These are phyloP conservation scores for Leuciscus idus DNA, from an alignment of 2,113 vertebrate species.

Conservation along the genomic window DNA sequence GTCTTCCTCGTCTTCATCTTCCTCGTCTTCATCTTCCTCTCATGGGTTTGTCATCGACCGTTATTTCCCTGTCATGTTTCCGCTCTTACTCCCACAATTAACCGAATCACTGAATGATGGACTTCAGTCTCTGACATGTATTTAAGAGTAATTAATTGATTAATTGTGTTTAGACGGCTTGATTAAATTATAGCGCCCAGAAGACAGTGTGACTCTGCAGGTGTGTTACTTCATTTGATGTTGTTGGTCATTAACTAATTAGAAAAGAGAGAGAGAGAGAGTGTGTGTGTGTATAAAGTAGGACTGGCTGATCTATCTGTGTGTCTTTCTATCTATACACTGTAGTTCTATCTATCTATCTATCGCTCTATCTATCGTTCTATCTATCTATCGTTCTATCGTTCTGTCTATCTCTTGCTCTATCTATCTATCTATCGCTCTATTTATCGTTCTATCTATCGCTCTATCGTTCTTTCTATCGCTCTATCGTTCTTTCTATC, in stretches of 20 bases:
- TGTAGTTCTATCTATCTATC: neutral
- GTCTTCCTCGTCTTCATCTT: neutral
- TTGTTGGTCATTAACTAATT: conserved; percentile 16
- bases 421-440: neutral
- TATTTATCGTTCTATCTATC: neutral
- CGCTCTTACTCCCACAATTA: conserved; percentile 51
- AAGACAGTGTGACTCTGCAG: conserved; percentile 51
- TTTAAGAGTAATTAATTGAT: conserved; percentile 64
- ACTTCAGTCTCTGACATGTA: conserved; percentile 55
- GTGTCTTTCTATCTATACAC: neutral
- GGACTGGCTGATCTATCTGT: neutral
- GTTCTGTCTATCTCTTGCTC: no score
- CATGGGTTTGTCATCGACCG: conserved; percentile 9
- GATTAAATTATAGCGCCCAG: conserved; percentile 57
- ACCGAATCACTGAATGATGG: conserved; percentile 57
- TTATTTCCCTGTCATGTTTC: conserved; percentile 28
- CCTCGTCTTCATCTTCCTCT: neutral
- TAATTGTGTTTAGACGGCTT: conserved; percentile 62
- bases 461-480: no score
- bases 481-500: no score
- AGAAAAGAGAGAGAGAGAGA: neutral
- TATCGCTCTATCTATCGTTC: neutral
- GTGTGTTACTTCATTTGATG: conserved; percentile 39
- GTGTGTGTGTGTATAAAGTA: neutral
- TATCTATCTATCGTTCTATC: neutral